A percentile compares a stretch with the other conserved stretches of the same genome.
Conservation (phyloP, 2,888 invertebrate species). For the Dicyrtomina minuta region DNA sequence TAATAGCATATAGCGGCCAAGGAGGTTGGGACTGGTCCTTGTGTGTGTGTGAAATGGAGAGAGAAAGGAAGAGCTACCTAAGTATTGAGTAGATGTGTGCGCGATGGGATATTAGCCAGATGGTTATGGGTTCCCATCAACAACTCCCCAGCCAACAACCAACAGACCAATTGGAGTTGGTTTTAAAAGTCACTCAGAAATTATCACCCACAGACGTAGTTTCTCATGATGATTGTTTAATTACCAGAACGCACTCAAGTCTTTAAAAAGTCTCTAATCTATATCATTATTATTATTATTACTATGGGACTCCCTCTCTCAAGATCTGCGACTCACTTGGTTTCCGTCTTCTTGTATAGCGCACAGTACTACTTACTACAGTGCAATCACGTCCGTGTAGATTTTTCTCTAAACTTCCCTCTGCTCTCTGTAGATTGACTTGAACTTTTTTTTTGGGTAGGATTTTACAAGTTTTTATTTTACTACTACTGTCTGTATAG, state of each 20-base stretch:
- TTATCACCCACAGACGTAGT: slow-evolving; percentile 5
- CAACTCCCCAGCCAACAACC: slow-evolving; percentile 10
- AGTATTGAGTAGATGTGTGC: background rate
- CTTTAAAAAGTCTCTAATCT: slow-evolving; percentile 23
- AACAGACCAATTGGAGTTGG: slow-evolving; percentile 4
- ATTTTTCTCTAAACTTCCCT: too few relatives aligned
- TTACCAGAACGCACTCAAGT: slow-evolving; percentile 30
- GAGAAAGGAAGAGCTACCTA: too few relatives aligned
- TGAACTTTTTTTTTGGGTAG: background rate
- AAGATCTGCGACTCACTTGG: background rate
- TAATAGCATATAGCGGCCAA: background rate
- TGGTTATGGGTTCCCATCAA: slow-evolving; percentile 23
- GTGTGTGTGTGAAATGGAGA: background rate
- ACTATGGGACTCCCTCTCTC: background rate
- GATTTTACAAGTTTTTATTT: background rate
- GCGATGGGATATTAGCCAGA: slow-evolving; percentile 23
- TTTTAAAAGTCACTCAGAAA: slow-evolving; percentile 20
- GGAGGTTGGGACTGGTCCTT: background rate
- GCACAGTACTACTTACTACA: background rate
- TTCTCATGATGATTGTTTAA: slow-evolving; percentile 34
- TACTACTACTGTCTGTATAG: background rate
- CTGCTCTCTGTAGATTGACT: too few relatives aligned
- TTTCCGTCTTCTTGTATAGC: too few relatives aligned
- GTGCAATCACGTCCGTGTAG: too few relatives aligned
- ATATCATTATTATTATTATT: slow-evolving; percentile 20